Base-by-base conservation (phyloP, 1,140 invertebrate genomes). In the Halesus radiatus region DNA sequence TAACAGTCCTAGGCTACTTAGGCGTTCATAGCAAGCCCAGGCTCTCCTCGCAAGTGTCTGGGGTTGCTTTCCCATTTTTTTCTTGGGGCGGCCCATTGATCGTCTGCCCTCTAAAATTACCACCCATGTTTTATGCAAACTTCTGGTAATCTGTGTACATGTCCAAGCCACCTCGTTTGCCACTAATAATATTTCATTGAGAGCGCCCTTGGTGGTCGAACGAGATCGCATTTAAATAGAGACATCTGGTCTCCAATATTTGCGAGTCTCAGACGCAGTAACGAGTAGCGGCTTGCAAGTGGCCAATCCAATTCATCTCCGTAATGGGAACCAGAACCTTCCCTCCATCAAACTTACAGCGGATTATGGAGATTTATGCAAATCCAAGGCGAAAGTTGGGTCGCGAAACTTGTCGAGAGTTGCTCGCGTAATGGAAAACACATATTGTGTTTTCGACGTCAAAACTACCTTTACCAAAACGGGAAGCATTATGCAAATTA, bases 331-430 rank as follows among this genome's bases (percentile, higher is more conserved):
- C 3, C 62, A n/a, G 16, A n/a, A 26, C 13, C 7, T 66, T 66
- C 62, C 18, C 20, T 72, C 52, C 32, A 23, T 72, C n/a, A 72
- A 50, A 72, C 45, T 72, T 72, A 20, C 20, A 1, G 32, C 8
- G 50, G 20, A 52, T 52, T 72, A 72, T 72, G 68, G 37, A 72
- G 23, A 72, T 72, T 72, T 50, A 72, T 72, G 68, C n/a, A 22
- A 50, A 50, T 13, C 45, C 10, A 32, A 52, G 8, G 16, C 45
- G 32, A 18, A 72, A 72, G 6, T 52, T 26, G 32, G 45, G 8
- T 50, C 32, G 68, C 18, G 20, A 22, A 52, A 45, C n/a, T 50
- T 64, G 23, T 26, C 3, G 62, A 37, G n/a, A 22, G 22, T 37
- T 72, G 6, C 20, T 20, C 45, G 45, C 16, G 37, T 72, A 20